phyloP scores from a whole-genome alignment of 2,113 vertebrate genomes.

The Opisthocomus hoazin region DNA sequence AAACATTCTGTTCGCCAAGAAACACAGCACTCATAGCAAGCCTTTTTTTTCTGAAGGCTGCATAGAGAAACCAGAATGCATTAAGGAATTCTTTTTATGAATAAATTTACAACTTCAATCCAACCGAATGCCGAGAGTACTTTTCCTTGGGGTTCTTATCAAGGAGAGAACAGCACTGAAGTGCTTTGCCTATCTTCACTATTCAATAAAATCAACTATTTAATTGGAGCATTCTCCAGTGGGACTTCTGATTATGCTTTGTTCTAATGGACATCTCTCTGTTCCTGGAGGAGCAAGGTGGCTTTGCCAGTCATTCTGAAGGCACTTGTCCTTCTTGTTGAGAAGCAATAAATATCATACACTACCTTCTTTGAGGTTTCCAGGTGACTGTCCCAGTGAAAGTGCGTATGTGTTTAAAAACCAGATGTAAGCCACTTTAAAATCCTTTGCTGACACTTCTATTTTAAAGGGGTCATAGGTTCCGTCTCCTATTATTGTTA shows the following conservation, averaged over 20 bases:
- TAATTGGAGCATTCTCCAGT: not conserved
- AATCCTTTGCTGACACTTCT: not conserved
- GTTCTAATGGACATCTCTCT: not conserved
- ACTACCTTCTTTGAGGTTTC: not conserved
- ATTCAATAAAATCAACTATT: not conserved
- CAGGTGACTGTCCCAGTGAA: not conserved
- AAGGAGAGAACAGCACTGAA: not conserved
- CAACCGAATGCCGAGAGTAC: not conserved
- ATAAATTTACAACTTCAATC: not conserved
- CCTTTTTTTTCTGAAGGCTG: constrained; percentile 9
- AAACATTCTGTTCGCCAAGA: constrained; percentile 67
- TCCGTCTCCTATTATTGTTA: not conserved
- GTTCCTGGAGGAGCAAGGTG: not conserved
- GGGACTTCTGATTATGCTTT: not conserved
- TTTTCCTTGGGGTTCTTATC: not conserved
- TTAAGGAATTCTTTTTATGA: constrained; percentile 28
- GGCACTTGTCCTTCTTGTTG: not conserved
- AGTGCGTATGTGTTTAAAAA: not conserved
- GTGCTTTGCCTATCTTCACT: not conserved
- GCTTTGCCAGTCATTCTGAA: not conserved
- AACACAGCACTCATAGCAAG: constrained; percentile 14
- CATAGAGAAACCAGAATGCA: not conserved
- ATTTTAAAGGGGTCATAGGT: not conserved
- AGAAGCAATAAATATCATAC: not conserved
- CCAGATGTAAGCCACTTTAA: not conserved